Evolutionary conservation across 2,888 invertebrate species (phyloP), one percentile per base, ranked within the genome.

Genomic region (Leptogaster cylindrica): DNA sequence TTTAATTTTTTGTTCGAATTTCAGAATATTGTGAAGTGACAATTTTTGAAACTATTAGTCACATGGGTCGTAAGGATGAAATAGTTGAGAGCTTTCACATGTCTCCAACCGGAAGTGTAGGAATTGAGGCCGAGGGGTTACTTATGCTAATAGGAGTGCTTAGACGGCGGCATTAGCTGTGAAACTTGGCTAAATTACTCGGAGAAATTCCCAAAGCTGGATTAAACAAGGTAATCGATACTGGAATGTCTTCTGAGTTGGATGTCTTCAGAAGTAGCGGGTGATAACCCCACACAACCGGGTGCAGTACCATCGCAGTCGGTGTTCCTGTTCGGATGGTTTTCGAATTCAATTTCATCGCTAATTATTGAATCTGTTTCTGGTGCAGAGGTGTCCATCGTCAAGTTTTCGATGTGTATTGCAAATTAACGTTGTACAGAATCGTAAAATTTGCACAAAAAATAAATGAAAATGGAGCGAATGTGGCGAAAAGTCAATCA

Each of bases 401-500:
- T n/a, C n/a, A n/a, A n/a, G n/a, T n/a, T n/a, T n/a, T n/a, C n/a
- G n/a, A n/a, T n/a, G n/a, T n/a, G n/a, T n/a, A n/a, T n/a, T n/a
- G n/a, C n/a, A n/a, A n/a, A n/a, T n/a, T n/a, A n/a, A n/a, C n/a
- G n/a, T n/a, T n/a, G n/a, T n/a, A n/a, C n/a, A n/a, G n/a, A n/a
- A n/a, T n/a, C n/a, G n/a, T n/a, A n/a, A 7, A n/a, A 23, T 23
- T 46, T 46, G 23, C 46, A 10, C 20, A 68, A 58, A 65, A 68
- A 67, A 63, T 64, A 67, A 50, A 44, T 61, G 50, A 25, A 61
- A 66, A 81, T 81, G 81, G 81, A 81, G 72, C 79, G 80, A 70
- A 80, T 81, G 79, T 81, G 81, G 81, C 78, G 81, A 67, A 81
- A 80, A 75, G 80, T 81, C 58, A 81, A 81, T 75, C 80, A 81